Evolutionary conservation across 2,888 invertebrate species (phyloP).

Genomic region (Deilephila elpenor): DNA sequence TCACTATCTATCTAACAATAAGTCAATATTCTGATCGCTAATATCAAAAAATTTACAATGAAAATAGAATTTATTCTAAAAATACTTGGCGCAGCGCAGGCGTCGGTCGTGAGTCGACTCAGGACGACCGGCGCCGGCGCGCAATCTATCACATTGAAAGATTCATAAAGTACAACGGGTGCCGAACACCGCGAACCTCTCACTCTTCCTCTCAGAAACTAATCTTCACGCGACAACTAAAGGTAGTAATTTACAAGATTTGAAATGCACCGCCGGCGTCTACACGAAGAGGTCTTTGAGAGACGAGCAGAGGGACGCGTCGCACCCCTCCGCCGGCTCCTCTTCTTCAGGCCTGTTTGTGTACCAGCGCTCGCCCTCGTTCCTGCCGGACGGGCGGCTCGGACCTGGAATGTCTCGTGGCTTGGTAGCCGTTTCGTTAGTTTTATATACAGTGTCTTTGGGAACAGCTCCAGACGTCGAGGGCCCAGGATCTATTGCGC

Average conservation of each 20-base stretch:
- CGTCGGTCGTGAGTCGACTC: conserved; percentile 77
- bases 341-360: conserved; percentile 88
- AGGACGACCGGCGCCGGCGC: conserved; percentile 75
- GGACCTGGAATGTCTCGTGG: conserved; percentile 66
- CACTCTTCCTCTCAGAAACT: conserved; percentile 60
- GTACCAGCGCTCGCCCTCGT: conserved; percentile 84
- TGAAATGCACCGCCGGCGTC: conserved; percentile 64
- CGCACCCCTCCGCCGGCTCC: conserved; percentile 89
- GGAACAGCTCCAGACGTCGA: conserved; percentile 59
- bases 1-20: conserved; percentile 83
- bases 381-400: conserved; percentile 51
- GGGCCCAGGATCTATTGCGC: conserved; percentile 73
- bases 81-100: conserved; percentile 72
- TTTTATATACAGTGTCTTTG: conserved; percentile 57
- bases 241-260: conserved; percentile 72
- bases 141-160: conserved; percentile 83
- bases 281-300: conserved; percentile 95
- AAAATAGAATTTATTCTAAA: conserved; percentile 84
- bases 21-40: conserved; percentile 79
- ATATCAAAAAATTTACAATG: conserved; percentile 83
- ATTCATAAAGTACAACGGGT: conserved; percentile 77
- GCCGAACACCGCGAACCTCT: conserved; percentile 46
- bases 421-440: conserved; percentile 70
- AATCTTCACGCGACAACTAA: conserved; percentile 72
- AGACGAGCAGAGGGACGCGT: conserved; percentile 92